These are phyloP conservation scores for Oncorhynchus masou DNA, from an alignment of 2,113 vertebrate species.

Conservation along the genomic window DNA sequence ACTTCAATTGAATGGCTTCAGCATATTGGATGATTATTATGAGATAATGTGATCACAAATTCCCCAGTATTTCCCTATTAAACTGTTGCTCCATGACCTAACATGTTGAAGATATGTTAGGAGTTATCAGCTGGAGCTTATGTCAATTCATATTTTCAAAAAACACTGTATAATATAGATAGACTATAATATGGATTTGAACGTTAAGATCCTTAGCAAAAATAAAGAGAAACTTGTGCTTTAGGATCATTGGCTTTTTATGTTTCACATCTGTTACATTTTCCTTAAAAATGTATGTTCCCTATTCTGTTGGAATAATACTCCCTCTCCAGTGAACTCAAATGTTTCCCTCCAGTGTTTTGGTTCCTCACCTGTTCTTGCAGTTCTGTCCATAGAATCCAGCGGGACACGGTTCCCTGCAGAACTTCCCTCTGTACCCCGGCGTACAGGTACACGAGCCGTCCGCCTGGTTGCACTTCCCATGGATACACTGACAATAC, in stretches of 20 bases:
- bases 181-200: constrained; percentile 4
- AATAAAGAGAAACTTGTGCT: no score
- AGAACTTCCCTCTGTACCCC: constrained; percentile 95
- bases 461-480: constrained; percentile 89
- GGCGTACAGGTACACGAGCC: constrained; percentile 93
- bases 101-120: constrained; percentile 24
- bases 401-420: constrained; percentile 90
- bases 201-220: no score
- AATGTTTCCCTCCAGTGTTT: no score
- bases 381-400: constrained; percentile 95
- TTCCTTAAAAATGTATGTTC: no score
- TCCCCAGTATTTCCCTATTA: constrained; percentile 30
- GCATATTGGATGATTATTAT: constrained; percentile 30
- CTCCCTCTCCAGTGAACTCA: no score
- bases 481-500: constrained; percentile 89
- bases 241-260: no score
- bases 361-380: constrained; percentile 75
- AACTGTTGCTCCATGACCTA: constrained; percentile 20
- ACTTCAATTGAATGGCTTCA: constrained; percentile 50
- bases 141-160: constrained; percentile 42
- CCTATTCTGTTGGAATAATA: no score
- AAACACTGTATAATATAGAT: constrained; percentile 30
- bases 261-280: no score
- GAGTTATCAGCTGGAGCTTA: constrained; percentile 37
- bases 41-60: constrained; percentile 49